Evolutionary conservation across 2,797 vertebrate genomes (phyloP), one percentile per base, ranked within the genome.

Genomic region (Dendrocincla fuliginosa): DNA sequence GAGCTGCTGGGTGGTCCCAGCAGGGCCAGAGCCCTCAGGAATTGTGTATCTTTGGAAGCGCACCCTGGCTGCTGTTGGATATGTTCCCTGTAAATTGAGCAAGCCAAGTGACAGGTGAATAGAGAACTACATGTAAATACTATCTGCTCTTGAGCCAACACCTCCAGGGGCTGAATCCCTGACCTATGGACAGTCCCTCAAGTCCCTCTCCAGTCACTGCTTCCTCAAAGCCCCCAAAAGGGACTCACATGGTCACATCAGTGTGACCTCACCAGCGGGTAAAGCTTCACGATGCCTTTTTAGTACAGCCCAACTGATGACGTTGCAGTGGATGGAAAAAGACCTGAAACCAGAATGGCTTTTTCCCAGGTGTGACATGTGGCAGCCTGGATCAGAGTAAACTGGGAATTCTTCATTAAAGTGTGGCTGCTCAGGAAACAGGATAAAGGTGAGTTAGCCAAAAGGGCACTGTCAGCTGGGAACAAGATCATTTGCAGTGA

Each of bases 211-310:
- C 65, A 16, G 9, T 13, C 59, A 10, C 35, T n/a, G 2, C 3
- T 30, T 35, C 57, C 49, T 71, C 79, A 50, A 16, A 1, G 2
- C 11, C 16, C 2, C 2, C 6, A 65, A 9, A 56, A 37, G 23
- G 87, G 53, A 39, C 42, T 53, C 56, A 13, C 1, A 3, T 2
- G 11, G 39, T 22, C 7, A 14, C 9, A 17, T 4, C 6, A 5
- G 49, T 14, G 44, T 6, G 33, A 22, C 27, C 52, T 27, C 60
- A 56, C 17, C 49, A 68, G 67, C 14, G 37, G 42, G 49, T 41
- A 33, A 33, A n/a, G 52, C 24, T 67, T 41, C 0, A 0, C 4
- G 5, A 16, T 24, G 42, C 53, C 82, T 55, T 50, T 50, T 30
- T 16, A 67, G 61, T 9, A 64, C 63, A 90, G 91, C 41, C 83